A percentile compares a stretch with the other conserved stretches of the same genome.
These are phyloP conservation scores for Caerostris darwini DNA, from an alignment of 1,140 invertebrate species.

Conservation along the genomic window DNA sequence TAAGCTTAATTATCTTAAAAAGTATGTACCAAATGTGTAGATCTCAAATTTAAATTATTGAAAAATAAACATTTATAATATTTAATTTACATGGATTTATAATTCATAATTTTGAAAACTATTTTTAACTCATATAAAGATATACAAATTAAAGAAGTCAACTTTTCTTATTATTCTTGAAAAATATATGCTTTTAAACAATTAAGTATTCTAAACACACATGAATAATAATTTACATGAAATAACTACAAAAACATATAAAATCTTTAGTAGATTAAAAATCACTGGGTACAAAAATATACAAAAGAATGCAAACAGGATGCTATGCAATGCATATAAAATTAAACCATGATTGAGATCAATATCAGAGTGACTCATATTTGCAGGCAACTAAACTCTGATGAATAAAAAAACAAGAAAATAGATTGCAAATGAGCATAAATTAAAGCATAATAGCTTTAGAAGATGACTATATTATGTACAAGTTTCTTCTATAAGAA, in stretches of 20 bases:
- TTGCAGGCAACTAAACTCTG: neutral
- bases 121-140: no score
- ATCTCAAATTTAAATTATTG: no score
- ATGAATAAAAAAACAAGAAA: neutral
- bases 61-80: no score
- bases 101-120: no score
- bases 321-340: neutral
- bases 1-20: no score
- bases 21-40: no score
- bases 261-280: neutral
- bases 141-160: no score
- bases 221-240: neutral
- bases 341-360: constrained; percentile 5
- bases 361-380: neutral
- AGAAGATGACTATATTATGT: neutral
- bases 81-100: no score
- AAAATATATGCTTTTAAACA: constrained; percentile 1
- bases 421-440: constrained; percentile 15
- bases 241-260: constrained; percentile 1
- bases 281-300: neutral
- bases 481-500: constrained; percentile 6
- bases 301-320: neutral
- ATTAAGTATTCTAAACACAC: neutral
- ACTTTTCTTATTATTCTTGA: neutral
- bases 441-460: neutral